Evolutionary conservation across 2,888 invertebrate genomes (phyloP), one percentile per base, ranked within the genome.

Genomic region (Calliscelio sp.): DNA sequence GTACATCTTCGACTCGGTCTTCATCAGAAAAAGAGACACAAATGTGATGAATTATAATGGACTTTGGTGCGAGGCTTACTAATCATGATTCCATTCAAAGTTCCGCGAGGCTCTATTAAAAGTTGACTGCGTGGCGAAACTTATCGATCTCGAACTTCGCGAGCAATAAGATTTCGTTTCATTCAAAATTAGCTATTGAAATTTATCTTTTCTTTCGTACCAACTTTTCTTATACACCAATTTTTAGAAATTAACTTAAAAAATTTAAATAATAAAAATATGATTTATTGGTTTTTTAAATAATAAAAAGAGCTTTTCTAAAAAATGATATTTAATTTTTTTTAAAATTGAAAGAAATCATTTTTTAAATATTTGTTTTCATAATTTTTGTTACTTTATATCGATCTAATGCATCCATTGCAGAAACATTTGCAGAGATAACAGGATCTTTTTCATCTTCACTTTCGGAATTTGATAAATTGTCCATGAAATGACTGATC

Each of bases 31-130:
- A 53, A 68, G 51, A 53, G 24, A 68, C 32, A 59, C 51, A 66
- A 68, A 77, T 77, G 51, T 68, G 66, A 77, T 77, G 49, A 77
- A 77, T 68, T 66, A 20, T 74, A 68, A 68, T 59, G 41, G 44
- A 63, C 61, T 73, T 51, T 24, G 22, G 38, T 7, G 25, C 22
- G 14, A 49, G 22, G 44, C 18, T 63, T 63, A 75, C 55, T 65
- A 55, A 75, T 75, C 75, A 59, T 49, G 46, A 51, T 35, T 51
- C 32, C 28, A 49, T 66, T 35, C 32, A 49, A 66, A 49, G 71
- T 71, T 71, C 59, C 25, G 16, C 49, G 44, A 10, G 24, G 24
- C 25, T 44, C 57, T 49, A 71, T 59, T 71, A 71, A 71, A 71
- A 71, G 46, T 59, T 71, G n/a, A 46, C 32, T 16, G 57, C 44